These are phyloP conservation scores for Nibea coibor DNA, from an alignment of 2,113 vertebrate species.

Conservation along the genomic window DNA sequence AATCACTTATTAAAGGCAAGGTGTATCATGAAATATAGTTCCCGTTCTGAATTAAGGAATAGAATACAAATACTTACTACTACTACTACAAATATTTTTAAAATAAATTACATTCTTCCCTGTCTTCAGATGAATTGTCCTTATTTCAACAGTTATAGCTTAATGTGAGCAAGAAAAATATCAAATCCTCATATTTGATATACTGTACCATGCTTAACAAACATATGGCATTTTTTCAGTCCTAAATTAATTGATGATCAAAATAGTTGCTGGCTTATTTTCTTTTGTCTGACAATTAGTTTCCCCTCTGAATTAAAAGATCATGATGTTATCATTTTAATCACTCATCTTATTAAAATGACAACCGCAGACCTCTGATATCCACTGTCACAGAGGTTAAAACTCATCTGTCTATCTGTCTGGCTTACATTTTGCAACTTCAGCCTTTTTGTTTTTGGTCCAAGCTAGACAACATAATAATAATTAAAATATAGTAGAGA, in stretches of 20 bases:
- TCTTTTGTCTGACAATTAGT: neutral
- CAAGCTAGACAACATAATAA: neutral
- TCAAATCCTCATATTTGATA: neutral
- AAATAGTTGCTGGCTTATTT: neutral
- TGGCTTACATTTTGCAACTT: slow-evolving; percentile 2
- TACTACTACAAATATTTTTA: too few relatives aligned
- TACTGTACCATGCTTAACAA: neutral
- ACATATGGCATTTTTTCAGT: neutral
- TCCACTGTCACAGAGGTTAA: neutral
- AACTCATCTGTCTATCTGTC: neutral
- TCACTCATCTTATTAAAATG: neutral
- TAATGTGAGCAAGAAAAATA: too few relatives aligned
- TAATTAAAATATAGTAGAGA: neutral
- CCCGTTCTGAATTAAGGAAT: too few relatives aligned
- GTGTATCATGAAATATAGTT: too few relatives aligned
- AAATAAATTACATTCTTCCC: too few relatives aligned
- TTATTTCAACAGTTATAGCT: too few relatives aligned
- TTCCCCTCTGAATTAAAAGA: neutral
- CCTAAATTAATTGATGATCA: neutral
- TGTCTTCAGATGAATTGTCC: too few relatives aligned
- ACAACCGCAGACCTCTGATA: slow-evolving; percentile 2
- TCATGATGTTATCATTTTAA: neutral
- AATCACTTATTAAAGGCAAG: too few relatives aligned
- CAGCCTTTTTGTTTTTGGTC: slow-evolving; percentile 7
- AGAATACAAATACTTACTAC: too few relatives aligned